Conservation (phyloP, 2,888 invertebrate genomes). For the Rhagonycha lutea region DNA sequence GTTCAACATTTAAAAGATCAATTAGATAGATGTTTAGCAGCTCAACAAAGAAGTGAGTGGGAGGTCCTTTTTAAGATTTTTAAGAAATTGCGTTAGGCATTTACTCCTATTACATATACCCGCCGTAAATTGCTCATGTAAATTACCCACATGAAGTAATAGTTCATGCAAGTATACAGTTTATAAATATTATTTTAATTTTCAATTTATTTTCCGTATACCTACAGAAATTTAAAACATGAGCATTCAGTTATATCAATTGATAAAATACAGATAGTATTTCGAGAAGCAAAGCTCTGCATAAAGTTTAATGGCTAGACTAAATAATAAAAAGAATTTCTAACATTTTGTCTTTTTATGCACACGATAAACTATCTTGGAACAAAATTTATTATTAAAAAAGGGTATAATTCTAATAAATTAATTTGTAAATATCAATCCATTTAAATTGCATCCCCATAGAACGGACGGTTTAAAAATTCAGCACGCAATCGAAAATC, state of each 20-base stretch:
- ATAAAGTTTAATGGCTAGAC: background rate
- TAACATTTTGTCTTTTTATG: background rate
- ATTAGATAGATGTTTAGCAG: too few species aligned
- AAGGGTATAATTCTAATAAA: background rate
- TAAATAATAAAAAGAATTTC: background rate
- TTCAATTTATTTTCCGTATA: background rate
- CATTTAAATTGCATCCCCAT: background rate
- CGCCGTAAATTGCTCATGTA: too few species aligned
- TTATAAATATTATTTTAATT: background rate
- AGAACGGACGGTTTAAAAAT: background rate
- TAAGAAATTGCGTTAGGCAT: too few species aligned
- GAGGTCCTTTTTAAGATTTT: too few species aligned
- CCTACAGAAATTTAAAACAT: background rate
- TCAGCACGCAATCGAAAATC: slow-evolving; percentile 11
- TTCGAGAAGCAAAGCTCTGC: background rate
- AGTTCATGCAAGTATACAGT: background rate
- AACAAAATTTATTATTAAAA: background rate
- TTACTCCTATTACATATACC: too few species aligned
- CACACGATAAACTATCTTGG: background rate
- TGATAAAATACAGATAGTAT: background rate
- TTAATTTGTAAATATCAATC: background rate
- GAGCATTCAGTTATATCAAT: background rate
- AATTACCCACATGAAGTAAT: too few species aligned
- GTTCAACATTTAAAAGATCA: too few species aligned
- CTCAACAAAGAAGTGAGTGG: too few species aligned